phyloP scores from a whole-genome alignment of 2,888 invertebrate species.

The Dinocampus coccinellae region DNA sequence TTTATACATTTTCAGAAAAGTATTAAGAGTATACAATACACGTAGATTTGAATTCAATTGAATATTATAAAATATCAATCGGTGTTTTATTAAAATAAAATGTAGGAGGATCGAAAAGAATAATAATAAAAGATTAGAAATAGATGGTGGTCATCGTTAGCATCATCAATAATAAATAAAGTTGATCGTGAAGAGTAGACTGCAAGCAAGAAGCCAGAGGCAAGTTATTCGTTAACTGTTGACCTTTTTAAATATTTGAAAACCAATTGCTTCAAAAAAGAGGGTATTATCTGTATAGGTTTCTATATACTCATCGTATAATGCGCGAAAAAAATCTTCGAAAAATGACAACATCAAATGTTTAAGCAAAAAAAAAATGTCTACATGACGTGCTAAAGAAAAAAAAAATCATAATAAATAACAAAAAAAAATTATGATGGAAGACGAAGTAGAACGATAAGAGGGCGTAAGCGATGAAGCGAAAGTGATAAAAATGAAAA shows the following conservation, averaged over 20 bases:
- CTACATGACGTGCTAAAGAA: background rate
- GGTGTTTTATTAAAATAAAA: background rate
- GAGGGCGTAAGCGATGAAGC: constrained; percentile 7
- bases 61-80: too few species aligned
- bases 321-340: constrained; percentile 15
- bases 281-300: background rate
- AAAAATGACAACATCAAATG: constrained; percentile 12
- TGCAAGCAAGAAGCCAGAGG: background rate
- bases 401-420: background rate
- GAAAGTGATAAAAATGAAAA: constrained; percentile 1
- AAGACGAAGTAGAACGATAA: constrained; percentile 13
- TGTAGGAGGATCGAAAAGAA: background rate
- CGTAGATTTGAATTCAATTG: too few species aligned
- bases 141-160: background rate
- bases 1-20: too few species aligned
- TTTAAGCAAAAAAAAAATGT: background rate
- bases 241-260: constrained; percentile 30
- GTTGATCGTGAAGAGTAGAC: background rate
- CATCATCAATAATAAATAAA: background rate
- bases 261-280: constrained; percentile 33
- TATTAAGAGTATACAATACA: too few species aligned
- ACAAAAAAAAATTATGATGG: constrained; percentile 1
- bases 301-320: background rate
- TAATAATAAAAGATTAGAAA: too few species aligned
- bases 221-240: constrained; percentile 5